phyloP scores from a whole-genome alignment of 2,113 vertebrate species.

The Lagopus leucura region DNA sequence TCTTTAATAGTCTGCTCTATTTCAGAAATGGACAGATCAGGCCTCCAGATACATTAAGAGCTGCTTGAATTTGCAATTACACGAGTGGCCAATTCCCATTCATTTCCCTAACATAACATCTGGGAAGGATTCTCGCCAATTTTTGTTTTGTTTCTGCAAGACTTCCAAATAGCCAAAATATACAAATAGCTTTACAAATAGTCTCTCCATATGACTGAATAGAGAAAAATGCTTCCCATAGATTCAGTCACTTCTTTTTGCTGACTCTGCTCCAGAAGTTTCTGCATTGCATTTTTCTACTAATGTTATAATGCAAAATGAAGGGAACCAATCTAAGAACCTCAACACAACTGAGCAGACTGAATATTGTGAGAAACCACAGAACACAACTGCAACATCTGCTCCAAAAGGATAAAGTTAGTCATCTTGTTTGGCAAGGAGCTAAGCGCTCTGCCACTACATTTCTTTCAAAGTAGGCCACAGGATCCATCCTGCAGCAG shows the following conservation, averaged over 20 bases:
- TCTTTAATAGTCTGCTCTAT: not conserved
- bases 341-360: not conserved
- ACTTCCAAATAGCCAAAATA: not conserved
- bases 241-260: not conserved
- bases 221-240: not conserved
- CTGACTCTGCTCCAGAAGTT: not conserved
- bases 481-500: not conserved
- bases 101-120: not conserved
- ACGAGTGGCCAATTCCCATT: not conserved
- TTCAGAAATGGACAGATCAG: not conserved
- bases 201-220: not conserved
- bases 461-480: not conserved
- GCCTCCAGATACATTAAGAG: not conserved
- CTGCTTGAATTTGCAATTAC: not conserved
- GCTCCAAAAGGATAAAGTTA: not conserved
- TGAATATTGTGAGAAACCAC: not conserved
- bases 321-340: not conserved
- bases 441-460: not conserved
- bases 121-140: not conserved
- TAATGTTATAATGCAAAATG: not conserved
- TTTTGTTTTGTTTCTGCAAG: not conserved
- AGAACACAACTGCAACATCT: not conserved
- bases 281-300: not conserved
- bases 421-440: not conserved
- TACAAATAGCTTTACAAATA: not conserved